Evolutionary conservation across 2,113 vertebrate species (phyloP).

Genomic region (Passer domesticus): DNA sequence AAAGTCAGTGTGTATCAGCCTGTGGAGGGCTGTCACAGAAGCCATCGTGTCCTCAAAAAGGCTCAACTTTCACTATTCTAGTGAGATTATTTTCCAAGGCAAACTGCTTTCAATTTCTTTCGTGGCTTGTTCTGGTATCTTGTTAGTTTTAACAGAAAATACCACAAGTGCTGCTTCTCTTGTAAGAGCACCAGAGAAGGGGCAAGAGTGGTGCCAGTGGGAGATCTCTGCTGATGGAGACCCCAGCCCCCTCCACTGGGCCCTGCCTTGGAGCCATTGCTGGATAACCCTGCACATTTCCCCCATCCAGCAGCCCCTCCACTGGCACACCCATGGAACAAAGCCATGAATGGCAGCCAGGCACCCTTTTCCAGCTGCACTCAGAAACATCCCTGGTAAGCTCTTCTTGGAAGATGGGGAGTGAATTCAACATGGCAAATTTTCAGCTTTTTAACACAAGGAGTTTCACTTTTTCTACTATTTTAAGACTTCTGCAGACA

Average conservation of each 20-base stretch:
- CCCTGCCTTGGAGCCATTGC: not conserved
- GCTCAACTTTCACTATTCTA: not conserved
- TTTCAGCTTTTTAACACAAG: not conserved
- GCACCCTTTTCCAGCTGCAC: not conserved
- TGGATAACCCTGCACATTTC: not conserved
- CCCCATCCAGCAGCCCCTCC: not conserved
- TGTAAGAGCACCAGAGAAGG: not conserved
- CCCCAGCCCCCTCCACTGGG: not conserved
- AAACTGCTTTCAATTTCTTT: not conserved
- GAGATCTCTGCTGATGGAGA: not conserved
- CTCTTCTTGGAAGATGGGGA: not conserved
- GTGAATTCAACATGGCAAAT: not conserved
- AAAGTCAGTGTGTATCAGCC: not conserved
- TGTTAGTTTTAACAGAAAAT: not conserved
- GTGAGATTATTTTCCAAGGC: not conserved
- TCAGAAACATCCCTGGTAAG: not conserved
- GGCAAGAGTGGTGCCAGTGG: not conserved
- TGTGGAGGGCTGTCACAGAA: not conserved
- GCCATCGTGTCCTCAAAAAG: not conserved
- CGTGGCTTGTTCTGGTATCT: not conserved
- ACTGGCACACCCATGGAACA: not conserved
- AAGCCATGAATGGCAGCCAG: not conserved
- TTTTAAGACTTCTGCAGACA: not conserved
- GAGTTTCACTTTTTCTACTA: not conserved
- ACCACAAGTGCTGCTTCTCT: not conserved